Evolutionary conservation across 2,113 vertebrate species (phyloP).

Genomic region (Megatriorchis doriae): DNA sequence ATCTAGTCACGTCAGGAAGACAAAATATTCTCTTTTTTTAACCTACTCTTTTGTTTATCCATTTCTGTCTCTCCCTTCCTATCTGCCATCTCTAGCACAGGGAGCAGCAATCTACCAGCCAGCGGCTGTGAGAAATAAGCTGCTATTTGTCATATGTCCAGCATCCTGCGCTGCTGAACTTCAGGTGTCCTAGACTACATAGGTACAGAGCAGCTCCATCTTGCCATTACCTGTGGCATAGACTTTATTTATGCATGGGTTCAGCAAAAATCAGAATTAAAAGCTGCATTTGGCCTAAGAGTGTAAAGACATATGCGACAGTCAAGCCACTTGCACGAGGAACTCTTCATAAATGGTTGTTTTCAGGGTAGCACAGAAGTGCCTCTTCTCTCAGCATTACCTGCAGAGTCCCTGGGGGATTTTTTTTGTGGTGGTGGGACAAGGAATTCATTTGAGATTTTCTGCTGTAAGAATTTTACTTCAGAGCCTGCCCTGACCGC

Average conservation of each 20-base stretch:
- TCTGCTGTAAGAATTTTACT: neutral
- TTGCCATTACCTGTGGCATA: neutral
- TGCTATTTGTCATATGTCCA: neutral
- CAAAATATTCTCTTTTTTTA: neutral
- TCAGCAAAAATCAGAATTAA: neutral
- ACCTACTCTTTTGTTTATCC: neutral
- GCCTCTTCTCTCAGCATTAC: neutral
- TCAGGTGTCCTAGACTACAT: neutral
- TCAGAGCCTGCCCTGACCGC: neutral
- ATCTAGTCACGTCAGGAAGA: neutral
- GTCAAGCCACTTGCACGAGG: neutral
- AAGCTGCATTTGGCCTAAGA: neutral
- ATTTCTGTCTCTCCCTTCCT: neutral
- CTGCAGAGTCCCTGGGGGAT: neutral
- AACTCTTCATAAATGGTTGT: neutral
- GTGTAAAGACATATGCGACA: neutral
- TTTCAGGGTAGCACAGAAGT: neutral
- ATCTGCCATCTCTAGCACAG: neutral
- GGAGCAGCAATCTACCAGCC: neutral
- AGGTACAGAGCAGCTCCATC: neutral
- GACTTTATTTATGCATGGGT: neutral
- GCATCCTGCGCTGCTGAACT: neutral
- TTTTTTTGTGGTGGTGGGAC: neutral
- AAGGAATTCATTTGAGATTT: neutral
- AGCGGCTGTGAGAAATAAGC: neutral